Percentiles rank a stretch among this genome's conserved stretches.
Evolutionary conservation across 2,888 invertebrate species (phyloP).

Genomic region (Hedychridium roseum): DNA sequence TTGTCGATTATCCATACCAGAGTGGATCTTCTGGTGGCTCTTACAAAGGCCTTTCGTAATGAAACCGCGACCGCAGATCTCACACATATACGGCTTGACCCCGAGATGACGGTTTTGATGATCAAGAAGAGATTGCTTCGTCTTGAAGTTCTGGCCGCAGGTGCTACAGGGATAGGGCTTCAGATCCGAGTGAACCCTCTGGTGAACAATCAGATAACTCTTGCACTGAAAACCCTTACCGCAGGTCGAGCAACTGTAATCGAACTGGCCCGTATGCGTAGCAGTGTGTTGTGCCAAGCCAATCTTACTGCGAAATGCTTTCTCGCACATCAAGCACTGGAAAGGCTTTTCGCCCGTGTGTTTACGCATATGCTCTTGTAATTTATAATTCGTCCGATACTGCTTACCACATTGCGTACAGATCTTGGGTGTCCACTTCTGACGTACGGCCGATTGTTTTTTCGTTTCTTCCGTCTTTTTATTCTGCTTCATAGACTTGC

Average conservation of each 20-base stretch:
- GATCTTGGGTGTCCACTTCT: constrained; percentile 64
- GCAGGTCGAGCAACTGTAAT: constrained; percentile 68
- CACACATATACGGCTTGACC: constrained; percentile 69
- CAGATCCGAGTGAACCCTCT: constrained; percentile 69
- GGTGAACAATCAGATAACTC: constrained; percentile 70
- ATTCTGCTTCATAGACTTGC: constrained; percentile 16
- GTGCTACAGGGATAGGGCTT: constrained; percentile 69
- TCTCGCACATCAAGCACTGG: constrained; percentile 68
- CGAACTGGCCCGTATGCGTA: constrained; percentile 69
- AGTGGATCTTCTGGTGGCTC: constrained; percentile 69
- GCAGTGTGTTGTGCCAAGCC: constrained; percentile 70
- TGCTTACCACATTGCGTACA: constrained; percentile 69
- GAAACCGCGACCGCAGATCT: constrained; percentile 69
- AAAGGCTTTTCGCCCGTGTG: constrained; percentile 71
- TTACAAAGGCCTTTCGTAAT: constrained; percentile 71
- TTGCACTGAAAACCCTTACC: constrained; percentile 72
- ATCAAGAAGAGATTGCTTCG: constrained; percentile 69
- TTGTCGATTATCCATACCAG: constrained; percentile 69
- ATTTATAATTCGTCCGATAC: constrained; percentile 70
- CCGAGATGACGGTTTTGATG: constrained; percentile 71
- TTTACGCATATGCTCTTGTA: constrained; percentile 69
- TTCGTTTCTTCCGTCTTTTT: constrained; percentile 33
- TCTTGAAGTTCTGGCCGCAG: constrained; percentile 69
- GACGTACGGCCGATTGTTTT: constrained; percentile 51
- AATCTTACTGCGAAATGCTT: constrained; percentile 70